Evolutionary conservation across 2,797 vertebrate genomes (phyloP).

Genomic region (Bovichtus diacanthus): DNA sequence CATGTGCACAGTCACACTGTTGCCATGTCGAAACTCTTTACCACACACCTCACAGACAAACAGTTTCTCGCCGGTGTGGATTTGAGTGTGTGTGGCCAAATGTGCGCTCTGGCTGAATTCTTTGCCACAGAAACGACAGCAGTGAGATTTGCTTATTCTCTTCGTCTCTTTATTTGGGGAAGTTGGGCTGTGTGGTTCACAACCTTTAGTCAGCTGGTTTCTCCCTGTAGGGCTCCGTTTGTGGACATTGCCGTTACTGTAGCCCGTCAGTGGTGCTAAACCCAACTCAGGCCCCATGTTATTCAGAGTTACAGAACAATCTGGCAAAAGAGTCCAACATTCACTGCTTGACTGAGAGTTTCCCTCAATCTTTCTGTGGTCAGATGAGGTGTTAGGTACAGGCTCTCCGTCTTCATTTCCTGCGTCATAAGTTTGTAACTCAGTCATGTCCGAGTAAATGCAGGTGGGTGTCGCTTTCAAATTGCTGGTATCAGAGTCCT

Average conservation of each 20-base stretch:
- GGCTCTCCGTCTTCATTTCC: slow-evolving; percentile 17
- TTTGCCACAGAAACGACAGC: slow-evolving; percentile 17
- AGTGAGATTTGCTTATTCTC: background rate
- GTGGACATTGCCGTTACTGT: background rate
- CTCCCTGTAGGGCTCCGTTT: background rate
- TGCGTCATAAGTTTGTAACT: slow-evolving; percentile 6
- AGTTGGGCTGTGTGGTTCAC: background rate
- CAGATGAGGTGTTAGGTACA: background rate
- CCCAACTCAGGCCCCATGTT: background rate
- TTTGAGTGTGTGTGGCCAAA: slow-evolving; percentile 9
- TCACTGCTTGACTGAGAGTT: background rate
- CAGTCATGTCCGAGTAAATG: slow-evolving; percentile 1
- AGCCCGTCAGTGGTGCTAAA: background rate
- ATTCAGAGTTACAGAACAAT: slow-evolving; percentile 10
- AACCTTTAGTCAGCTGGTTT: background rate
- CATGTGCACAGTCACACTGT: slow-evolving; percentile 37
- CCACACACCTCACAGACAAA: slow-evolving; percentile 33
- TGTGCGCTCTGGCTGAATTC: slow-evolving; percentile 23
- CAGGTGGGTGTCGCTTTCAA: background rate
- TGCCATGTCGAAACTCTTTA: slow-evolving; percentile 32
- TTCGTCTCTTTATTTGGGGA: background rate
- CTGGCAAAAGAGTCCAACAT: slow-evolving; percentile 10
- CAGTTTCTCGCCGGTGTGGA: slow-evolving; percentile 3
- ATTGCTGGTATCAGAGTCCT: background rate
- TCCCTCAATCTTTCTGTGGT: background rate